Base-by-base conservation (phyloP, 2,888 invertebrate species). In the Therioaphis trifolii region DNA sequence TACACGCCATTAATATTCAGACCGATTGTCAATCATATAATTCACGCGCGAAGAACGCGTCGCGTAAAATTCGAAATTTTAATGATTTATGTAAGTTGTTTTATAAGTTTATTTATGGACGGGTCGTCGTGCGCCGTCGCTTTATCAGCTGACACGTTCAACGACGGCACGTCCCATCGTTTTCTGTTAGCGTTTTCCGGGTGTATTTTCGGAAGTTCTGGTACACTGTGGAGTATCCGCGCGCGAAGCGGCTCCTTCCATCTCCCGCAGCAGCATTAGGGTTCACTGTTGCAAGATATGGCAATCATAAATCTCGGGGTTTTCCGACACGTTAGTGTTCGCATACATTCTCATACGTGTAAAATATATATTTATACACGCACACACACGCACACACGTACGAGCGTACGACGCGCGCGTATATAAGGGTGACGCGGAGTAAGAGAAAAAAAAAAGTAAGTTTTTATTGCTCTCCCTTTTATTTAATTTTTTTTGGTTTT, bases 271-370 rank as follows among this genome's bases (percentile, higher is more conserved):
- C 14, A 55, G 35, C 66, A 12, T 29, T 14, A 24, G 40, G 71
- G 58, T 40, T 46, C 61, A n/a, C 84, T 27, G 55, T 72, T 24
- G 63, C 61, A 40, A 72, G 69, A 58, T 77, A 55, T 46, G 75
- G 69, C 77, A 61, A 84, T 77, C 76, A 35, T 77, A 77, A 77
- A 77, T 77, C 76, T 77, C 40, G 46, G 76, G n/a, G 63, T 46
- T 77, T 77, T 77, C 76, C 76, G 76, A 77, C 76, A n/a, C 63
- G 63, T 77, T 63, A 76, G 24, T 40, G 74, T 55, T 55, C 58
- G 43, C 18, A 1, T 24, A n/a, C n/a, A n/a, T n/a, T n/a, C n/a
- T n/a, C n/a, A n/a, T n/a, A n/a, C n/a, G n/a, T n/a, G n/a, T n/a
- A n/a, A n/a, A n/a, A n/a, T n/a, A n/a, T n/a, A n/a, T n/a, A n/a